These are phyloP conservation scores for Gonatopus flavifemur DNA, from an alignment of 1,140 invertebrate genomes.

Conservation along the genomic window DNA sequence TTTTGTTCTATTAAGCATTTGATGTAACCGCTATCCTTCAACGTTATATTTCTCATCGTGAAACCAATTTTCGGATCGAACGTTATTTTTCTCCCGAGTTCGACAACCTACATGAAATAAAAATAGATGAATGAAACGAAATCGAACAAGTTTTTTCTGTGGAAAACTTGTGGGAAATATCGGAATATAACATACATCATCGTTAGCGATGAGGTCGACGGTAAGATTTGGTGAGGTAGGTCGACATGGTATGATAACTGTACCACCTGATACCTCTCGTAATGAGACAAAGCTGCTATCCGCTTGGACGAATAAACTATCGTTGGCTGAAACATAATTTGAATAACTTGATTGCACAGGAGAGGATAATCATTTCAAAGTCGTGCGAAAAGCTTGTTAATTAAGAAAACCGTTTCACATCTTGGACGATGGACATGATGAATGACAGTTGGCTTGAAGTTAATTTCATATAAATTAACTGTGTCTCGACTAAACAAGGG, in stretches of 20 bases:
- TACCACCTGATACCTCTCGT: slow-evolving; percentile 46
- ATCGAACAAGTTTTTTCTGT: too few species aligned
- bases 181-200: slow-evolving; percentile 27
- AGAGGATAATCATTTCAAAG: too few species aligned
- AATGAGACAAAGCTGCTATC: slow-evolving; percentile 39
- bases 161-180: too few species aligned
- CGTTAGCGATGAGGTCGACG: slow-evolving; percentile 58
- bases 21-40: slow-evolving; percentile 50
- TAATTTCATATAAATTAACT: too few species aligned
- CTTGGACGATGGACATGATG: too few species aligned
- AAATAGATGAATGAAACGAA: slow-evolving; percentile 15
- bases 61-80: slow-evolving; percentile 66
- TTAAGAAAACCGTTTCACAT: too few species aligned
- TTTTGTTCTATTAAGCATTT: slow-evolving; percentile 53
- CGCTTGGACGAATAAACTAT: slow-evolving; percentile 58
- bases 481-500: too few species aligned
- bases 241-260: slow-evolving; percentile 66
- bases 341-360: too few species aligned
- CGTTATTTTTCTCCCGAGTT: slow-evolving; percentile 43
- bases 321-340: slow-evolving; percentile 54
- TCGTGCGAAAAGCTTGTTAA: too few species aligned
- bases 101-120: slow-evolving; percentile 12
- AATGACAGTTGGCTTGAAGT: too few species aligned
- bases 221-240: slow-evolving; percentile 67
- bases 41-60: slow-evolving; percentile 52